Base-by-base conservation (phyloP, 1,140 invertebrate species). In the Amyelois transitella region DNA sequence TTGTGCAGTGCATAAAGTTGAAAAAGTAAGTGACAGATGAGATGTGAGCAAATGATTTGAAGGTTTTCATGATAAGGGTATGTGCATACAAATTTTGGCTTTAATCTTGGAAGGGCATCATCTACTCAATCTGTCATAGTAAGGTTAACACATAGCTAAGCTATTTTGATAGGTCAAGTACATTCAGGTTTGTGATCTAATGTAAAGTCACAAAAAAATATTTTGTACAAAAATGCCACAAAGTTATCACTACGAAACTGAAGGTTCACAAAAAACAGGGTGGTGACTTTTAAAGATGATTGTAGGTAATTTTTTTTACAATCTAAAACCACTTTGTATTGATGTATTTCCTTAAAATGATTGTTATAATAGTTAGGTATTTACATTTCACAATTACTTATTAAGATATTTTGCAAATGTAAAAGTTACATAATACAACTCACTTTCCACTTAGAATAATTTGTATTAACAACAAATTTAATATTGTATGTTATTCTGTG, bases 1-100 rank as follows among this genome's bases (percentile, higher is more conserved):
- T 61, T 73, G 81, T 85, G 81, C 81, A 81, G 81, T 83, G 79
- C 78, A 81, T 74, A 86, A 64, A 85, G 72, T 83, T 69, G 73
- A 83, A 78, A 79, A 77, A 65, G 56, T 53, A 48, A 38, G 48
- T 55, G 65, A 77, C 70, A 76, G 73, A 81, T 85, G 81, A 70
- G 70, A 62, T 59, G 67, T 79, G 75, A 72, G 47, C 65, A 66
- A 67, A 74, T 77, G 77, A 64, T 72, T 66, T 65, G 69, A 70
- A 66, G 66, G 67, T 70, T 58, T 52, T 64, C 72, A 53, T 66
- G 63, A 58, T 59, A 66, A 71, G 64, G 61, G 73, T 60, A 53
- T 58, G 72, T 80, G 72, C 74, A 72, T 62, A 73, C 56, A 64
- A 66, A 74, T 69, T 64, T 59, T 52, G 56, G 58, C 56, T 48